Evolutionary conservation across 2,888 invertebrate species (phyloP), one percentile per base, ranked within the genome.

Genomic region (Melanotus villosus): DNA sequence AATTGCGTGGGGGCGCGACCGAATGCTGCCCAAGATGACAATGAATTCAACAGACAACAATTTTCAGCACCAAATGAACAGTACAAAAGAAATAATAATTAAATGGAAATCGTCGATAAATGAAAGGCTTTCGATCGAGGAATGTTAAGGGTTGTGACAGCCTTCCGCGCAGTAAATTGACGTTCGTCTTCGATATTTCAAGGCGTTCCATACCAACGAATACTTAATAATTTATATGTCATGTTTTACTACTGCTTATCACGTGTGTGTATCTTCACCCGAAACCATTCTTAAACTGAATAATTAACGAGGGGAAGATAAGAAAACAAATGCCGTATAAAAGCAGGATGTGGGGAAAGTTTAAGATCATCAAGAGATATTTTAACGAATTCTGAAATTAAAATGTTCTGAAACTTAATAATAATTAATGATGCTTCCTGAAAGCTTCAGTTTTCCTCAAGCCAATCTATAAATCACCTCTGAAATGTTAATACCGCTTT

Each of bases 141-240:
- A 60, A 60, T 60, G 60, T 19, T n/a, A 47, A 60, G 45, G 60
- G 43, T 47, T 47, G 60, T 60, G 60, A 60, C 60, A 43, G 60
- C 60, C 60, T 47, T 60, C 34, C 45, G 60, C 45, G 60, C 47
- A 45, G 26, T 18, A 30, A 45, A 60, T 60, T 43, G 59, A 59
- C 45, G 59, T 45, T 47, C 45, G 47, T 60, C 60, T 47, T 30
- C 60, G 60, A 60, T n/a, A n/a, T 60, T 60, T 60, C 60, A 45
- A 60, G 43, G 45, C 60, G n/a, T 59, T 21, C 58, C 58, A 59
- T 59, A 23, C 43, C 43, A 45, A 10, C n/a, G 58, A 59, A 41
- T 43, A 43, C 9, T 41, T 43, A 59, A 32, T 59, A 59, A 59
- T 43, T 59, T 59, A 12, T 41, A 18, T 41, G 41, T 14, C 41